Conservation (phyloP, 2,113 vertebrate species). For the Rhipidura dahli region DNA sequence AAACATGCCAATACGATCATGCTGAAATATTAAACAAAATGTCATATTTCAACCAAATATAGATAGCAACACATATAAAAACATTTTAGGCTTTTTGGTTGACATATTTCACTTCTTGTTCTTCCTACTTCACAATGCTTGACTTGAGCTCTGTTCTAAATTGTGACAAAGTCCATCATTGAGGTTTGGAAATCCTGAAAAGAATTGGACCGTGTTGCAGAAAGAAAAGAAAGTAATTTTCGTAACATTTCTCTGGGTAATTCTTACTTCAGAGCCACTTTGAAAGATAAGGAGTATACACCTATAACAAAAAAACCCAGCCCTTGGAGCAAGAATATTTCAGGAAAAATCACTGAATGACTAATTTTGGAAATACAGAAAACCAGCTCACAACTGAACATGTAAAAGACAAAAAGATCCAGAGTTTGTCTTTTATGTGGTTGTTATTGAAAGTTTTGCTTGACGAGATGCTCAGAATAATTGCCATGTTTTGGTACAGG, state of each 20-base stretch:
- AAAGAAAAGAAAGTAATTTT: neutral
- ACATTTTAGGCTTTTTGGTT: neutral
- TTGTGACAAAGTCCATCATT: neutral
- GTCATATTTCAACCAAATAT: neutral
- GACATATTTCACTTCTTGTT: neutral
- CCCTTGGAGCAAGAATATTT: neutral
- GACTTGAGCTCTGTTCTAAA: neutral
- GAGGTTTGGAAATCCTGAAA: neutral
- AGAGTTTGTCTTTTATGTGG: neutral
- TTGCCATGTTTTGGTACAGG: neutral
- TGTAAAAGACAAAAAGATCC: neutral
- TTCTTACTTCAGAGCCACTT: neutral
- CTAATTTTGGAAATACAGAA: neutral
- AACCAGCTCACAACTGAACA: neutral
- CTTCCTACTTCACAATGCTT: neutral
- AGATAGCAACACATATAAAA: neutral
- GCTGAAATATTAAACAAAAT: neutral
- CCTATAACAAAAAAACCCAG: neutral
- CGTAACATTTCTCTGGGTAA: neutral
- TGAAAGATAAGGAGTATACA: neutral
- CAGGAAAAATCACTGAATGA: neutral
- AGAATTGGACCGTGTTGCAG: neutral
- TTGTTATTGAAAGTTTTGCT: neutral
- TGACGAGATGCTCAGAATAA: neutral
- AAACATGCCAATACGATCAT: neutral